Base-by-base conservation (phyloP, 1,140 invertebrate genomes). In the Coelopa frigida region DNA sequence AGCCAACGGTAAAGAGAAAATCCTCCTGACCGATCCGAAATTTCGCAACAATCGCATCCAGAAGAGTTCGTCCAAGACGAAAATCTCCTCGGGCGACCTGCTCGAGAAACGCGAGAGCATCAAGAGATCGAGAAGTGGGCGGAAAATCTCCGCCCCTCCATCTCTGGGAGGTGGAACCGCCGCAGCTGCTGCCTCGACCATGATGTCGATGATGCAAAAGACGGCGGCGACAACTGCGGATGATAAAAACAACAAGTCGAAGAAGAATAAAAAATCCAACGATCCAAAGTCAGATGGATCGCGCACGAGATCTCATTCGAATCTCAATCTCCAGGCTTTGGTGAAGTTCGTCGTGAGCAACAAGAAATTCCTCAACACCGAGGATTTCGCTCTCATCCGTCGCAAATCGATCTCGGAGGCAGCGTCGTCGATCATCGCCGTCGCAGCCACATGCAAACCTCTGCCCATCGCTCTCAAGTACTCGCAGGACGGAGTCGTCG, bases 41-140 rank as follows among this genome's bases (percentile, higher is more conserved):
- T 60, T 50, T 32, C 55, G 54, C 26, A 49, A 59, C 32, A 58
- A 59, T 51, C 53, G 57, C 21, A 54, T 61, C 36, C 53, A 55
- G 43, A 61, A 61, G 44, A 61, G 58, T 46, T 54, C 53, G 4
- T 61, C 58, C 1, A 58, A 59, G 36, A 56, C 44, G 21, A 59
- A 59, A 46, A 50, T 61, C 5, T 32, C 32, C 4, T 42, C 49
- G 10, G 27, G 38, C n/a, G 48, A 36, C 8, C 21, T 52, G 10
- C 37, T 10, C 38, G 49, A 53, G 18, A 51, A 51, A 36, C 39
- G 49, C 10, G 49, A 50, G 17, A 54, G 52, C 23, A 39, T 56
- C 11, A 56, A 54, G 17, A 47, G 53, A 21, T 53, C 51, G 4
- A 49, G 54, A 8, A 52, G 54, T 42, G 46, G 48, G n/a, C 40